Evolutionary conservation across 2,888 invertebrate species (phyloP).

Genomic region (Furcula furcula): DNA sequence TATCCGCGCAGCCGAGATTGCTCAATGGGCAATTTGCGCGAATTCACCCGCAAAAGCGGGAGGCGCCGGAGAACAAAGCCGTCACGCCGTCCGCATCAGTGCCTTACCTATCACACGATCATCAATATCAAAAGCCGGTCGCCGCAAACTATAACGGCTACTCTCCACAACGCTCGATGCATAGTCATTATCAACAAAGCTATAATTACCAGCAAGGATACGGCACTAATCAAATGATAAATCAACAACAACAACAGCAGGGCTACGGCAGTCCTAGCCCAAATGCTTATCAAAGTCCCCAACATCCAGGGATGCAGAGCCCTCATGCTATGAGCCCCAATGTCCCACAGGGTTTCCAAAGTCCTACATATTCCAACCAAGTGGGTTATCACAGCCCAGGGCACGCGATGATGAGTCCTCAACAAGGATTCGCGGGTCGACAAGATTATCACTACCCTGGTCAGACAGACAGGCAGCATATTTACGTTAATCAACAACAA

Average conservation of each 20-base stretch:
- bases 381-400: conserved; percentile 68
- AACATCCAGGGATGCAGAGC: conserved; percentile 67
- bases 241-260: conserved; percentile 52
- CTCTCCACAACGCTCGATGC: conserved; percentile 64
- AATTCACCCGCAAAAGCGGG: conserved; percentile 51
- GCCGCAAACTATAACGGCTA: conserved; percentile 61
- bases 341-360: conserved; percentile 67
- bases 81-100: conserved; percentile 43
- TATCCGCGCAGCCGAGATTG: conserved; percentile 56
- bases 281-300: conserved; percentile 66
- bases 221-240: conserved; percentile 57
- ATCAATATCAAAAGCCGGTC: conserved; percentile 70
- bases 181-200: conserved; percentile 61
- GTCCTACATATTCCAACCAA: conserved; percentile 66
- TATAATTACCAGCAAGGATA: conserved; percentile 68
- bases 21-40: conserved; percentile 70
- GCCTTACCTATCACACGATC: conserved; percentile 70
- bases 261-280: conserved; percentile 64
- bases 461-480: conserved; percentile 64
- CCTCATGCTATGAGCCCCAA: conserved; percentile 62
- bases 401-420: conserved; percentile 71
- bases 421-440: conserved; percentile 52
- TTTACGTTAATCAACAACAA: conserved; percentile 58
- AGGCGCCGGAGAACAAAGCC: conserved; percentile 51
- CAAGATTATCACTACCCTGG: conserved; percentile 65